Percentiles rank a stretch among this genome's conserved stretches.
Conservation (phyloP, 64 coral and sea anemone genomes). For the Catalaphyllia jardinei region DNA sequence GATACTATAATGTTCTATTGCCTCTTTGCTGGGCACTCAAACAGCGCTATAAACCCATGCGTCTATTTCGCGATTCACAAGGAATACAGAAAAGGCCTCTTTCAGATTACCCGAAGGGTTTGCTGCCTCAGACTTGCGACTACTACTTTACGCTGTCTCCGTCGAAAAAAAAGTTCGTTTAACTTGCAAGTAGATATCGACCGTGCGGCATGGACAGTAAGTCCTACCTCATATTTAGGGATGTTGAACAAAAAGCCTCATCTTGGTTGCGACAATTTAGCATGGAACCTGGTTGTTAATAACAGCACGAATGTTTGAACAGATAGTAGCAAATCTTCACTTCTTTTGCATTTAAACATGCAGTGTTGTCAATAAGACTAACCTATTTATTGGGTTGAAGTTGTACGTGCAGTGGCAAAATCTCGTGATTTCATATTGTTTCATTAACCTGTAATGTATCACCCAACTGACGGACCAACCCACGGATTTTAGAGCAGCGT, state of each 20-base stretch:
- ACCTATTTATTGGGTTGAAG: no score
- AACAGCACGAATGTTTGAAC: neutral
- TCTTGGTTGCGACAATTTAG: neutral
- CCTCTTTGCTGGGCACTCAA: constrained; percentile 36
- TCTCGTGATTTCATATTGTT: no score
- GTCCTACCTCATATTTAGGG: neutral
- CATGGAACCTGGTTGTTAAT: neutral
- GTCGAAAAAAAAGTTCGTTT: neutral
- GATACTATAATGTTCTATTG: constrained; percentile 11
- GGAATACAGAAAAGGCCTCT: constrained; percentile 39
- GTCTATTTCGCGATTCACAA: constrained; percentile 43
- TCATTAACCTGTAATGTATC: no score
- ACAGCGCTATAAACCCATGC: constrained; percentile 60
- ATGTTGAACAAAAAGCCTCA: neutral
- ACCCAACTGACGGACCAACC: no score
- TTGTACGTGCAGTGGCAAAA: no score
- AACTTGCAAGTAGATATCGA: neutral
- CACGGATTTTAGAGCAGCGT: no score
- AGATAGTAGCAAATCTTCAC: neutral
- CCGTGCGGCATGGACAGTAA: neutral
- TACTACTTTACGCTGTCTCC: neutral
- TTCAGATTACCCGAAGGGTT: constrained; percentile 6
- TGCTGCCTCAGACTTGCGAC: neutral
- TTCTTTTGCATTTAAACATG: neutral
- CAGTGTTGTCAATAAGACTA: no score